Evolutionary conservation across 2,888 invertebrate species (phyloP).

Genomic region (Microctonus hyperodae): DNA sequence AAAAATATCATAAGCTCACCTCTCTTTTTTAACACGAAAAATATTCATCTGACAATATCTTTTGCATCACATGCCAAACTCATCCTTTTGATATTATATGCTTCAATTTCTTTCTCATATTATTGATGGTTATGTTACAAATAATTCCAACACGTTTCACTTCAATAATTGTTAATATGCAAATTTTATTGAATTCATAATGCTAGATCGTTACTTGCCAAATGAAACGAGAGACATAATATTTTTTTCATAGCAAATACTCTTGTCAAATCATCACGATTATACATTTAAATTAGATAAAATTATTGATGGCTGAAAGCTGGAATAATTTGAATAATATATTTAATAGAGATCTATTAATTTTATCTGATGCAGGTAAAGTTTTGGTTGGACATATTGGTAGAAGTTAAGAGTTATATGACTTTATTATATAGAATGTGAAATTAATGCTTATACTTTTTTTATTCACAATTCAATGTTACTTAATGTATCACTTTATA

Average conservation of each 20-base stretch:
- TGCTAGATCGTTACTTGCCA: not conserved
- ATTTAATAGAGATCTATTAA: too few relatives aligned
- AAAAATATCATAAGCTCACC: not conserved
- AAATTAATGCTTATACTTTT: not conserved
- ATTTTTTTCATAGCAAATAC: not conserved
- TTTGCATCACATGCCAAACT: not conserved
- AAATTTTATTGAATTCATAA: not conserved
- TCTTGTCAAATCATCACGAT: too few relatives aligned
- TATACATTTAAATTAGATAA: not conserved
- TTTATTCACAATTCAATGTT: not conserved
- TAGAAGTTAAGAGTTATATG: too few relatives aligned
- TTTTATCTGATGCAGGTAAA: too few relatives aligned
- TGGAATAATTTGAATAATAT: conserved; percentile 7
- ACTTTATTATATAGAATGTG: not conserved
- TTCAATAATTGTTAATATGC: not conserved
- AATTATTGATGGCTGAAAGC: not conserved
- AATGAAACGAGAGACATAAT: not conserved
- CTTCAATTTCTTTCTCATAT: not conserved
- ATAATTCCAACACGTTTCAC: not conserved
- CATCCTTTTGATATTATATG: not conserved
- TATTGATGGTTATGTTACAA: not conserved
- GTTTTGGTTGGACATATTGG: too few relatives aligned
- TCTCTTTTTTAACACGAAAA: not conserved
- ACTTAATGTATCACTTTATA: not conserved
- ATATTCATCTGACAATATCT: not conserved